Base-by-base conservation (phyloP, 2,797 vertebrate species). In the Numenius phaeopus region DNA sequence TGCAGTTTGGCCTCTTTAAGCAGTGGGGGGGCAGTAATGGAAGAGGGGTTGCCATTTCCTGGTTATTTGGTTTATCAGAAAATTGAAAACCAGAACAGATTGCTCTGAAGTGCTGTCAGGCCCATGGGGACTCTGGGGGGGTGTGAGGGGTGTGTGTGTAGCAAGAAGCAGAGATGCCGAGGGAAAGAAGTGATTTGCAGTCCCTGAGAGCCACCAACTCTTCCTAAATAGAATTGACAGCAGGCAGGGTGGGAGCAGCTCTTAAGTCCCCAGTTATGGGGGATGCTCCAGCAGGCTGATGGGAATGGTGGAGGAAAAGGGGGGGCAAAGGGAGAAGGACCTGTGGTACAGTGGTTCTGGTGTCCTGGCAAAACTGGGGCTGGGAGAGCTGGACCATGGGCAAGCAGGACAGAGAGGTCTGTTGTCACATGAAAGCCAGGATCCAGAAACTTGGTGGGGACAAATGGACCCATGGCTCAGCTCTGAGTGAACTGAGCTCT, bases 371-470 rank as follows among this genome's bases (percentile, higher is more conserved):
- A 75, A 82, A 42, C 10, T 0, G 4, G 7, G 40, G 16, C 40
- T 73, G 29, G 46, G 44, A 79, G 59, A 88, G 11, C 19, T 52
- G 58, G 22, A 50, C 47, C 3, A 3, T 8, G 12, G 22, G 12
- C 0, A 2, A 61, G 26, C 2, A 2, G 34, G 39, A n/a, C 32
- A 37, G 42, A 30, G 72, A 30, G 5, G 5, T 42, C 46, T 79
- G 23, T 40, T 12, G 14, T 58, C 21, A 72, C 15, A 29, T 85
- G 54, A 23, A 62, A 75, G 64, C 22, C 46, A 71, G 47, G n/a
- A 46, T 82, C 50, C 58, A n/a, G 47, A 26, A 88, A 4, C 29
- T 4, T 62, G 24, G 4, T 9, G 30, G 4, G 19, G 11, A 42
- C 3, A 10, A 47, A 19, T 30, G 19, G 42, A 49, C 39, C 24